These are phyloP conservation scores for Macrostomum cliftonense DNA, from an alignment of 2,888 invertebrate genomes.

Conservation along the genomic window DNA sequence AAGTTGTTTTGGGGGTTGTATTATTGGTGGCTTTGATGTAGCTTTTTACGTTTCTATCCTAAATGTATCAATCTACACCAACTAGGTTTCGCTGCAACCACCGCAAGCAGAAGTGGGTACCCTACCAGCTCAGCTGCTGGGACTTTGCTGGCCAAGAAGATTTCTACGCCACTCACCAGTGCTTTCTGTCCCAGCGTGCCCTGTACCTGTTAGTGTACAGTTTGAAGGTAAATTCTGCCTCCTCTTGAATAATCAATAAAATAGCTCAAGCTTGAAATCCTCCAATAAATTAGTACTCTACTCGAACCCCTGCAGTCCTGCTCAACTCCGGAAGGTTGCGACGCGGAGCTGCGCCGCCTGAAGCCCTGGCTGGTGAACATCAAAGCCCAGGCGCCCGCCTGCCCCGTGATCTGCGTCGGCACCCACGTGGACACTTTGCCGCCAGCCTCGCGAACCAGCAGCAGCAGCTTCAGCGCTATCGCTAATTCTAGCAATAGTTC, in stretches of 20 bases:
- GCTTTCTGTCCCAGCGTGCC: constrained; percentile 28
- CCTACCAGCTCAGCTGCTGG: constrained; percentile 28
- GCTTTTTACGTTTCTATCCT: too few species aligned
- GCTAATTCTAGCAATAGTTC: too few species aligned
- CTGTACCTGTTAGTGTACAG: constrained; percentile 22
- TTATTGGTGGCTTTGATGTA: too few species aligned
- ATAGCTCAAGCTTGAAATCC: too few species aligned
- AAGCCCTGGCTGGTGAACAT: constrained; percentile 30
- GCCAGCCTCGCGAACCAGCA: neutral
- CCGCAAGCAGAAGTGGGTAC: constrained; percentile 12
- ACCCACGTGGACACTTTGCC: constrained; percentile 24
- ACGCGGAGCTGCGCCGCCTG: constrained; percentile 20
- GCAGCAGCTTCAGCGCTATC: too few species aligned
- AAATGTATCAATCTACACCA: too few species aligned
- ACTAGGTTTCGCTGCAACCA: neutral
- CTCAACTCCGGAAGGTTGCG: constrained; percentile 9
- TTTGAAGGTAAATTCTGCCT: too few species aligned
- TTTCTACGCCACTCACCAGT: constrained; percentile 31
- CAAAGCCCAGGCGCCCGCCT: constrained; percentile 26
- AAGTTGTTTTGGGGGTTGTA: too few species aligned
- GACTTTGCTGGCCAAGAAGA: constrained; percentile 34
- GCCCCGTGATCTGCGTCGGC: constrained; percentile 29
- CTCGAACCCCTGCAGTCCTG: too few species aligned
- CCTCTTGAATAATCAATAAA: too few species aligned
- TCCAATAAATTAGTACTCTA: too few species aligned